These are phyloP conservation scores for Apotomis turbidana DNA, from an alignment of 2,888 invertebrate genomes.

Conservation along the genomic window DNA sequence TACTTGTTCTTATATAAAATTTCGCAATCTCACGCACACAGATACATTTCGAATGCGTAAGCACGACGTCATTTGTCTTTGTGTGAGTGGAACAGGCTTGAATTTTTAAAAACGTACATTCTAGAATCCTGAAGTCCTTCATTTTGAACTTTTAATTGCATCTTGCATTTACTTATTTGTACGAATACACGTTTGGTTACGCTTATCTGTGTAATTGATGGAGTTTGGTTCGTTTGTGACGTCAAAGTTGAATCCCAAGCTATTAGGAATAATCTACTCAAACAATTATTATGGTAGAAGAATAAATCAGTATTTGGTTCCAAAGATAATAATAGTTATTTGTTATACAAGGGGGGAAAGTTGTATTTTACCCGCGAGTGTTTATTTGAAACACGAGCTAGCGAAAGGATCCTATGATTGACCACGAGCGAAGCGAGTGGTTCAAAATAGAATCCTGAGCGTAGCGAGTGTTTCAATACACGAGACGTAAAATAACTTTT, in stretches of 20 bases:
- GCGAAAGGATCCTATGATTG: too few species aligned
- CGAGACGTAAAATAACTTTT: too few species aligned
- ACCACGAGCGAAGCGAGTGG: too few species aligned
- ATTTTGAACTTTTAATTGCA: conserved; percentile 13
- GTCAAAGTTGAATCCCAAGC: background rate
- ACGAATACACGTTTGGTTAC: background rate
- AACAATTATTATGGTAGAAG: too few species aligned
- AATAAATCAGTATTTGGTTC: too few species aligned
- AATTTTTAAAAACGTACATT: conserved; percentile 29
- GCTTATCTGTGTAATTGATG: background rate
- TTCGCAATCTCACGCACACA: conserved; percentile 50
- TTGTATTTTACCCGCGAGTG: too few species aligned
- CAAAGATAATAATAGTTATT: too few species aligned
- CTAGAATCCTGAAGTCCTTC: conserved; percentile 33
- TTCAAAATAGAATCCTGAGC: too few species aligned
- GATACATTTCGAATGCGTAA: conserved; percentile 21
- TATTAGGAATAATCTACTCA: too few species aligned
- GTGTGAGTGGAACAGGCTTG: conserved; percentile 19
- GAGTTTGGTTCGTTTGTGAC: background rate
- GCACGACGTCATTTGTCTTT: conserved; percentile 36
- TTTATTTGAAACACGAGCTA: too few species aligned
- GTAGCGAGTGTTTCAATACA: too few species aligned
- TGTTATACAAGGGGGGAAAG: too few species aligned
- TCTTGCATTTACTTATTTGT: background rate
- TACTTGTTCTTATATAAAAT: conserved; percentile 54